A percentile compares a stretch with the other conserved stretches of the same genome.
These are phyloP conservation scores for Corydoras sp. DNA, from an alignment of 2,113 vertebrate species.

Conservation along the genomic window DNA sequence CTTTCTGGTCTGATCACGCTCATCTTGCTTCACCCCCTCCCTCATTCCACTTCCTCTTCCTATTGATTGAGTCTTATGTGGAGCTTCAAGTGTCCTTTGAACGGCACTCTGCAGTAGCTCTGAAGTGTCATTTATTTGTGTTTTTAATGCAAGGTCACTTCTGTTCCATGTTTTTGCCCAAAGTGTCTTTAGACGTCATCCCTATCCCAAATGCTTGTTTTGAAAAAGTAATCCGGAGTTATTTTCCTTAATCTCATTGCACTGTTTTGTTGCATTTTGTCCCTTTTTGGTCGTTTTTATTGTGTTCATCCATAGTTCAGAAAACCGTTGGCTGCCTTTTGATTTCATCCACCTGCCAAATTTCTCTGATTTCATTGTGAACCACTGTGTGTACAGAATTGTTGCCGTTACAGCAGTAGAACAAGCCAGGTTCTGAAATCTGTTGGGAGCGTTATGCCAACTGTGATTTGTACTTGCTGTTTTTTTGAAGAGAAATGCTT, in stretches of 20 bases:
- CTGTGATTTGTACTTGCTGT: background rate
- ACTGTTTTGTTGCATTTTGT: conserved; percentile 19
- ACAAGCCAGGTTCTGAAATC: background rate
- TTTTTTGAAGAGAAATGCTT: background rate
- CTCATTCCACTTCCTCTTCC: background rate
- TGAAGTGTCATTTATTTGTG: background rate
- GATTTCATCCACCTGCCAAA: background rate
- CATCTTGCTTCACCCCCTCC: background rate
- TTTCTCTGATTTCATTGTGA: background rate
- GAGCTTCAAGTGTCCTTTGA: conserved; percentile 7
- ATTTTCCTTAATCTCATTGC: background rate
- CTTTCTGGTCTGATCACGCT: background rate
- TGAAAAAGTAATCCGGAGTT: background rate
- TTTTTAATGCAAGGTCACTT: background rate
- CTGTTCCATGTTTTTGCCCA: no score
- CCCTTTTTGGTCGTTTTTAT: background rate
- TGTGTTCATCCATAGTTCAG: no score
- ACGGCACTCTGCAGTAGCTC: background rate
- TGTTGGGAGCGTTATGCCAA: background rate
- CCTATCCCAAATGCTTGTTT: background rate
- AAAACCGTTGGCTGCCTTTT: background rate
- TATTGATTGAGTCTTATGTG: background rate
- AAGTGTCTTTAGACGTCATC: background rate
- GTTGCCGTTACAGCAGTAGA: conserved; percentile 22
- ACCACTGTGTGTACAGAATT: conserved; percentile 20